phyloP scores from a whole-genome alignment of 1,140 invertebrate species.

The Scaptomyza pallida region DNA sequence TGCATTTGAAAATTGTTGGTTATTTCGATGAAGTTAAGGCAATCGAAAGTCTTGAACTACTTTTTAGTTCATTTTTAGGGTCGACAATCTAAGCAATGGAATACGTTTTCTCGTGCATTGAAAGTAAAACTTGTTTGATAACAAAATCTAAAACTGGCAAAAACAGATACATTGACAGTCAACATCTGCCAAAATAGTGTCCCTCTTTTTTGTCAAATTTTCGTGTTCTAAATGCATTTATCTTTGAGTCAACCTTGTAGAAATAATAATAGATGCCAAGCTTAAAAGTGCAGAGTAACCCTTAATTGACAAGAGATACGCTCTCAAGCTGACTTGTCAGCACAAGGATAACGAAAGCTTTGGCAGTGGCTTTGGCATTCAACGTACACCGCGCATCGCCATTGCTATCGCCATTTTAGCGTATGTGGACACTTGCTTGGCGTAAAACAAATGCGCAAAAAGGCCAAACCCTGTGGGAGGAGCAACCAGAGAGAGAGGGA shows the following conservation, averaged over 20 bases:
- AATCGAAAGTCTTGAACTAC: too few relatives aligned
- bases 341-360: conserved; percentile 26
- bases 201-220: neutral
- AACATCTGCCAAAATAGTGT: neutral
- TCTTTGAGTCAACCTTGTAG: conserved; percentile 7
- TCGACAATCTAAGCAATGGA: too few relatives aligned
- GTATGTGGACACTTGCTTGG: conserved; percentile 26
- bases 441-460: conserved; percentile 31
- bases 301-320: conserved; percentile 20
- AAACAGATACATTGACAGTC: too few relatives aligned
- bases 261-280: conserved; percentile 12
- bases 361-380: conserved; percentile 12
- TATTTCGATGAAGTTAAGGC: too few relatives aligned
- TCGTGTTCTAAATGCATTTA: neutral
- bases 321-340: conserved; percentile 39
- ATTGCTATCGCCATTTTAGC: neutral
- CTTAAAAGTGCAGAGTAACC: conserved; percentile 4
- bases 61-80: too few relatives aligned
- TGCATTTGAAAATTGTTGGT: too few relatives aligned
- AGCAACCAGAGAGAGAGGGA: neutral
- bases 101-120: too few relatives aligned
- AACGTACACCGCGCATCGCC: neutral
- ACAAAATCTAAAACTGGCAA: too few relatives aligned
- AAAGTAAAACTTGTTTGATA: too few relatives aligned
- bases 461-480: neutral